A percentile compares a stretch with the other conserved stretches of the same genome.
Evolutionary conservation across 2,888 invertebrate genomes (phyloP).

Genomic region (Himalopsyche japonica): DNA sequence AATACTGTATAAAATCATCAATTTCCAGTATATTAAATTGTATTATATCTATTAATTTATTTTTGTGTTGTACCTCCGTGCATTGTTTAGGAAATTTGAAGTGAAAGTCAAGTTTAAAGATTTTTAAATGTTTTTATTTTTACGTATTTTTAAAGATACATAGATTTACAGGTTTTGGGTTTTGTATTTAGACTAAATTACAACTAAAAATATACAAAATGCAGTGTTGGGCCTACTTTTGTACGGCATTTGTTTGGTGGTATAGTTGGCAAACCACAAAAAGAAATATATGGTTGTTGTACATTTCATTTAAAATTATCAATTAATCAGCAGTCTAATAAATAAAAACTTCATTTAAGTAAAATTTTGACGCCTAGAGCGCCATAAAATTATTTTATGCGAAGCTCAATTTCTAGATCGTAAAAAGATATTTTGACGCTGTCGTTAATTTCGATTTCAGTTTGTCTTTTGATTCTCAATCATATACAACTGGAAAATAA

Average conservation of each 20-base stretch:
- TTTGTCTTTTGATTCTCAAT: not conserved
- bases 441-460: not conserved
- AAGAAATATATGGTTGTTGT: not conserved
- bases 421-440: not conserved
- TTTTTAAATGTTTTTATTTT: slow-evolving; percentile 52
- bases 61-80: too few relatives aligned
- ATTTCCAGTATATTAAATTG: too few relatives aligned
- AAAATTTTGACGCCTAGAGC: not conserved
- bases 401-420: not conserved
- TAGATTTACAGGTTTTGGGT: slow-evolving; percentile 57
- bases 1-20: too few relatives aligned
- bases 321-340: not conserved
- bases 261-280: not conserved
- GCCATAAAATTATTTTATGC: not conserved
- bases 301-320: not conserved
- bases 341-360: not conserved
- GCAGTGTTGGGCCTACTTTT: slow-evolving; percentile 10
- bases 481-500: not conserved
- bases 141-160: slow-evolving; percentile 61
- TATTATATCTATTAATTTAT: too few relatives aligned
- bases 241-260: not conserved
- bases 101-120: slow-evolving; percentile 8
- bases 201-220: slow-evolving; percentile 46
- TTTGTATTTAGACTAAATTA: slow-evolving; percentile 17
- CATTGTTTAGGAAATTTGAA: not conserved